Conservation (phyloP, 2,888 invertebrate genomes). For the Keiferia lycopersicella region DNA sequence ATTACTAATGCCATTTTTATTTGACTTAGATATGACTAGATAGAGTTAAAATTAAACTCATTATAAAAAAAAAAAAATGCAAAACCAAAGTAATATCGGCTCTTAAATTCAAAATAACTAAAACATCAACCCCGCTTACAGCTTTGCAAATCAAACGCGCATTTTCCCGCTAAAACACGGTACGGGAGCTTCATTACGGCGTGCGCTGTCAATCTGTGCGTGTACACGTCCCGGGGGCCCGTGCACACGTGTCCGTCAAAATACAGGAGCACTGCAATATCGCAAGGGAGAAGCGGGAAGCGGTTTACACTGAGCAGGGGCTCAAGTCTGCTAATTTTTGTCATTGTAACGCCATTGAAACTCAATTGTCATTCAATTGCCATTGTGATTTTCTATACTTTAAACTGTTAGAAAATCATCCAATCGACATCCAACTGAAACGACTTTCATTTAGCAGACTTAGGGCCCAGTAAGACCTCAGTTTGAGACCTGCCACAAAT, state of each 20-base stretch:
- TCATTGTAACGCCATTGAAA: too few relatives aligned
- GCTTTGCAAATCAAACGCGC: neutral
- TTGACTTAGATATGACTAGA: too few relatives aligned
- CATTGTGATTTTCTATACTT: too few relatives aligned
- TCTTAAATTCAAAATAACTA: neutral
- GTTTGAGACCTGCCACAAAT: too few relatives aligned
- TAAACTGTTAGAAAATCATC: too few relatives aligned
- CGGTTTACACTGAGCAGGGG: neutral
- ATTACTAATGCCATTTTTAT: too few relatives aligned
- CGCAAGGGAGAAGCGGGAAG: constrained; percentile 20
- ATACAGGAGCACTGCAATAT: constrained; percentile 35
- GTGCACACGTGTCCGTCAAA: constrained; percentile 62
- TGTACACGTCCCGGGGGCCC: constrained; percentile 50
- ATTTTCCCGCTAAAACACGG: constrained; percentile 11
- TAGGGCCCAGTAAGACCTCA: too few relatives aligned
- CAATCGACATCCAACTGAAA: too few relatives aligned
- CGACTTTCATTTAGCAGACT: too few relatives aligned
- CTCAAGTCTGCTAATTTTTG: too few relatives aligned
- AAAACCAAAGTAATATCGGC: neutral
- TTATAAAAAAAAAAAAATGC: neutral
- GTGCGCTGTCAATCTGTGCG: constrained; percentile 66
- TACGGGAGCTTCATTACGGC: constrained; percentile 58
- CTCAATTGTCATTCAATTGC: too few relatives aligned
- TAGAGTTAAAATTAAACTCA: neutral
- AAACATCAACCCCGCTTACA: neutral